Evolutionary conservation across 2,797 vertebrate species (phyloP), one percentile per base, ranked within the genome.

Genomic region (Alosa sapidissima): DNA sequence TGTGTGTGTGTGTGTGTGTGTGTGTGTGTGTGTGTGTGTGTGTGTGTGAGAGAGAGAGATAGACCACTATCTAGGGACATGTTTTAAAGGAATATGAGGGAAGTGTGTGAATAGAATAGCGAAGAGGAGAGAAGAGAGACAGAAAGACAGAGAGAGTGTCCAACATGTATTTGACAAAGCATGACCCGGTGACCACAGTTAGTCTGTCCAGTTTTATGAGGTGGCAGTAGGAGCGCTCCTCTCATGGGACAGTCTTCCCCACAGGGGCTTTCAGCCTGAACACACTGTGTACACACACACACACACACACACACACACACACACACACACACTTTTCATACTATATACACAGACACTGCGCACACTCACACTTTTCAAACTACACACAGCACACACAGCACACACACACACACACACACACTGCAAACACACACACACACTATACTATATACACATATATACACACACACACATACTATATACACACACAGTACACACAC

Each of bases 41-140:
- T 52, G 51, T 52, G 60, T 65, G n/a, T n/a, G n/a, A n/a, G n/a
- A n/a, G n/a, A n/a, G n/a, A n/a, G n/a, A n/a, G n/a, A n/a, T n/a
- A n/a, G n/a, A n/a, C n/a, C n/a, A n/a, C 72, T 78, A 16, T 47
- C 19, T 45, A 78, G 36, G 72, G 36, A 78, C 36, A 47, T 78
- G 36, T 45, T 78, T 45, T 47, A 78, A 78, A 78, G 16, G 36
- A 78, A 47, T 78, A 78, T 78, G 72, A 62, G n/a, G 5, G 19
- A 47, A 1, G 72, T 49, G n/a, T 2, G 28, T 58, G 19, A 82
- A 36, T 10, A 13, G 28, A 33, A 1, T 13, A 5, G 28, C 10
- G 58, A 75, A 87, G 86, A 88, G 45, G 86, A 89, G 89, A 84
- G 90, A 58, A 33, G 62, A n/a, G 62, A 1, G 11, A 52, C 2